These are phyloP conservation scores for Drosophila truncata DNA, from an alignment of 1,140 invertebrate species.

Conservation along the genomic window DNA sequence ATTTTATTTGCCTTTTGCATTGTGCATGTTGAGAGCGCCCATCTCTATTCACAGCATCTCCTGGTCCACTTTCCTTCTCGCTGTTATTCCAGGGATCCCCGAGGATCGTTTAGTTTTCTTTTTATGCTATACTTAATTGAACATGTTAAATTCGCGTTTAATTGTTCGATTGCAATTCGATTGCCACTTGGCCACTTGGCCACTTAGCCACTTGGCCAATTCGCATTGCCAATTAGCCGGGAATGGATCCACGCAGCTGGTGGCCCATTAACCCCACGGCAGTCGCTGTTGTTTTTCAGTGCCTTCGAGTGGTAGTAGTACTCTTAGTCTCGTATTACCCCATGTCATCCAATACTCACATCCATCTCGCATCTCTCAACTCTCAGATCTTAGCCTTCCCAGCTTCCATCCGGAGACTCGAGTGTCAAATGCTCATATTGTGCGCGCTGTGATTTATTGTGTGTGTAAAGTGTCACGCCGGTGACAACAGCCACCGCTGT, in stretches of 20 bases:
- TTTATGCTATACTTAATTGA: conserved; percentile 38
- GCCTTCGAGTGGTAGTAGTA: background rate
- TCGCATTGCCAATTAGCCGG: conserved; percentile 52
- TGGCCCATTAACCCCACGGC: conserved; percentile 35
- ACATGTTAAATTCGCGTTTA: conserved; percentile 34
- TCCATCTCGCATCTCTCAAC: conserved; percentile 18
- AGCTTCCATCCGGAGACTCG: background rate
- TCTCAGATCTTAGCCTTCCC: background rate
- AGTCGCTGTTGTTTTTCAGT: conserved; percentile 7
- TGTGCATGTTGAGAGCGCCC: conserved; percentile 33
- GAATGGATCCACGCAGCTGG: conserved; percentile 45
- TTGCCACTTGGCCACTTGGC: conserved; percentile 21
- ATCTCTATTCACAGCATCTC: conserved; percentile 6
- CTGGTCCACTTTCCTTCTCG: conserved; percentile 10
- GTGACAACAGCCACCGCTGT: conserved; percentile 78
- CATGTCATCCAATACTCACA: conserved; percentile 38
- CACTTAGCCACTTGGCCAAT: conserved; percentile 35
- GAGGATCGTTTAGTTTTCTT: conserved; percentile 15
- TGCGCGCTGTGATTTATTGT: conserved; percentile 70
- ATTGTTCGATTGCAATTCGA: conserved; percentile 49
- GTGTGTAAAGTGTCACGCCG: conserved; percentile 80
- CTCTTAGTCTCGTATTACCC: conserved; percentile 12
- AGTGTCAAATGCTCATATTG: conserved; percentile 47
- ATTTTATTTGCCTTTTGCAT: conserved; percentile 58
- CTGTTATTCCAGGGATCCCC: background rate